Evolutionary conservation across 1,140 invertebrate genomes (phyloP), one percentile per base, ranked within the genome.

Genomic region (Temnothorax curvispinosus): DNA sequence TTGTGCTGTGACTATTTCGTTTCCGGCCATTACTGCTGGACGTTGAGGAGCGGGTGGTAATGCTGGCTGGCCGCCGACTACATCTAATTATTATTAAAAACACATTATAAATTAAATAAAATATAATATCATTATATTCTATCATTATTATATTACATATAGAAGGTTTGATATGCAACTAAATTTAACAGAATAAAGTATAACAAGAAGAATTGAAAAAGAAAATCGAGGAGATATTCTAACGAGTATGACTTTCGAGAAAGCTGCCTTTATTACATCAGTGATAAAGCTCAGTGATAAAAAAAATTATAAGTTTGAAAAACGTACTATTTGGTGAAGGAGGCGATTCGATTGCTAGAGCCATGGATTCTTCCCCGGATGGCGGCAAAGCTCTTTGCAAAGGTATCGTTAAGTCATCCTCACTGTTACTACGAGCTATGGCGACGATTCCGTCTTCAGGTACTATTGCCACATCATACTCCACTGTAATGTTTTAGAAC

Each of bases 21-120:
- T 96, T 6, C 96, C 96, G 41, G 96, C 96, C 85, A 96, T 92
- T 50, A 96, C 93, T 3, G 95, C 94, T 4, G 95, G 95, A 21
- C 94, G 94, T 85, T 94, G 94, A 81, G 93, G 91, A 11, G 94
- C 88, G 60, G 95, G 93, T 41, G 95, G 95, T 80, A 96, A 93
- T 41, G 96, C 95, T 18, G 93, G 93, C 91, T 93, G 93, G 52
- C 86, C 91, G 8, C 75, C 88, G 15, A 82, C 67, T 41, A 67
- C 54, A 81, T 87, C 91, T 91, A 76, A 62, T 87, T 47, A 47
- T 82, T 50, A 44, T 35, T 47, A 85, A 41, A 27, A 27, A 27
- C 27, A 27, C 8, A 41, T 54, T 44, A 71, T 27, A 50, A 2
- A 65, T 38, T 54, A 56, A 35, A 13, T 74, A 41, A 11, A 86